A percentile compares a stretch with the other conserved stretches of the same genome.
phyloP scores from a whole-genome alignment of 2,888 invertebrate genomes.

The Aphidoletes aphidimyza region DNA sequence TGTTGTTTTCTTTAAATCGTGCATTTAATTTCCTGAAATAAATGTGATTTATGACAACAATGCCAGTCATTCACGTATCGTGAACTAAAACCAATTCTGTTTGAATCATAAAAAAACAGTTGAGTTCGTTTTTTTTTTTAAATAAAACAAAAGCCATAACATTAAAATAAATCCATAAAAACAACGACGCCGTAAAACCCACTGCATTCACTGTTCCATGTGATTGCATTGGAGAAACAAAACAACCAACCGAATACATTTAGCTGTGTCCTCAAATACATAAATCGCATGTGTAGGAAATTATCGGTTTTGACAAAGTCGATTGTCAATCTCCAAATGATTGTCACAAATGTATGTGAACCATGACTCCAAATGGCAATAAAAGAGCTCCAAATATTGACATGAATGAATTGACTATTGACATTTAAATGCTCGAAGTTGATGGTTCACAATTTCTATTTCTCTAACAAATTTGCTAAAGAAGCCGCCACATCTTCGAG shows the following conservation, averaged over 20 bases:
- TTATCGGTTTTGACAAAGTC: not conserved
- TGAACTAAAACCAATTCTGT: not conserved
- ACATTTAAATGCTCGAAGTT: no score
- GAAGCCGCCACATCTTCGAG: no score
- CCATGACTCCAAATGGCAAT: slow-evolving; percentile 14
- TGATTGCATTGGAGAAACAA: not conserved
- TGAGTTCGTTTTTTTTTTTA: not conserved
- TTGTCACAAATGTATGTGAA: not conserved
- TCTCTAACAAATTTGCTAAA: no score
- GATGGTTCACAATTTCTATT: no score
- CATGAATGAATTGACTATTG: not conserved
- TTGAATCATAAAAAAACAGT: not conserved
- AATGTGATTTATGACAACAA: slow-evolving; percentile 52
- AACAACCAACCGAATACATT: not conserved
- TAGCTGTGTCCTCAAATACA: not conserved
- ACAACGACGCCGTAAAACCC: slow-evolving; percentile 31
- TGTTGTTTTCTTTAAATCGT: slow-evolving; percentile 29
- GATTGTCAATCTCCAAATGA: not conserved
- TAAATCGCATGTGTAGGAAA: slow-evolving; percentile 18
- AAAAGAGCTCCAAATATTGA: not conserved
- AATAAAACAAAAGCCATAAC: slow-evolving; percentile 42
- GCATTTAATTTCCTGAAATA: slow-evolving; percentile 53
- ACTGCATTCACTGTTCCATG: slow-evolving; percentile 15
- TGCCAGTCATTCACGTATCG: slow-evolving; percentile 30
- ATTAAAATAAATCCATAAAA: slow-evolving; percentile 32